These are phyloP conservation scores for Nylanderia fulva DNA, from an alignment of 1,140 invertebrate genomes.

Conservation along the genomic window DNA sequence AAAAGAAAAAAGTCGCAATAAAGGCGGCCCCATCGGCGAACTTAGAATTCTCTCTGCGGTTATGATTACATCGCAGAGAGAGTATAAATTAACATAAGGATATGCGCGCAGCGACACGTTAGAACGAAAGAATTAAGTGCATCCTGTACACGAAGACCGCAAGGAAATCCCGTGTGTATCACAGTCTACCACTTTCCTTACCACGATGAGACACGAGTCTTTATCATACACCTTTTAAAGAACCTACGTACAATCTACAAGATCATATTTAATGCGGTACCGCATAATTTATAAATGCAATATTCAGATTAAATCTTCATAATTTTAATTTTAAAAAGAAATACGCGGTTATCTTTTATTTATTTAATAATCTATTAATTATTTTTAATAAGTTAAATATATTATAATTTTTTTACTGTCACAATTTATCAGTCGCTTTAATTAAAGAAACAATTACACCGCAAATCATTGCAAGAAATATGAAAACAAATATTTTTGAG, in stretches of 20 bases:
- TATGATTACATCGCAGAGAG: slow-evolving; percentile 11
- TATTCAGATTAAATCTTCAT: background rate
- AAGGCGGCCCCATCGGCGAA: background rate
- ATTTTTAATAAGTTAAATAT: slow-evolving; percentile 6
- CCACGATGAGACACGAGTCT: slow-evolving; percentile 12
- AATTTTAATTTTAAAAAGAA: background rate
- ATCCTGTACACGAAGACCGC: slow-evolving; percentile 43
- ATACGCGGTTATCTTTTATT: background rate
- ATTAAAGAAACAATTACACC: background rate
- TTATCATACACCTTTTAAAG: slow-evolving; percentile 31
- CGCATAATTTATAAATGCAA: too few relatives aligned
- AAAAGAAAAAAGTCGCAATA: slow-evolving; percentile 39
- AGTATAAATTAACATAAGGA: slow-evolving; percentile 4
- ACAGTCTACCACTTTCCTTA: slow-evolving; percentile 43
- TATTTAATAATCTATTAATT: background rate
- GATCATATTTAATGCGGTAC: background rate
- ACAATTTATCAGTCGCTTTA: background rate
- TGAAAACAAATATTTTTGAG: background rate
- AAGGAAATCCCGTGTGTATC: slow-evolving; percentile 53
- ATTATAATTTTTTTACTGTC: background rate
- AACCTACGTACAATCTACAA: background rate
- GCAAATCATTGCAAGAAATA: background rate
- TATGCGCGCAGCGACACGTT: background rate
- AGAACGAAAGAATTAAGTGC: slow-evolving; percentile 39
- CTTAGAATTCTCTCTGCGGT: background rate